Conservation (phyloP, 2,888 invertebrate species). For the Cataglyphis livida region DNA sequence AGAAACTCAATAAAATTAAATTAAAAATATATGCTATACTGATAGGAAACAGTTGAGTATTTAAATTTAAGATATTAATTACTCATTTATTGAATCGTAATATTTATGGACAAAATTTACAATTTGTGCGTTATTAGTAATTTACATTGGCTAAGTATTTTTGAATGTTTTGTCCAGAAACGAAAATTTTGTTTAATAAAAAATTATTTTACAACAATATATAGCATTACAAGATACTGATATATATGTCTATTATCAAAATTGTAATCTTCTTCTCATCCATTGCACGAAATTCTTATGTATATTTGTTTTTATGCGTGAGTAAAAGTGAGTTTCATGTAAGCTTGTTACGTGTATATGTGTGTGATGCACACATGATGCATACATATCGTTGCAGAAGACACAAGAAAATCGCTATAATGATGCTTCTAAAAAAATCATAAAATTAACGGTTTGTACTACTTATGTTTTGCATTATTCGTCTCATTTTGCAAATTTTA, state of each 20-base stretch:
- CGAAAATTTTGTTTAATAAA: not conserved
- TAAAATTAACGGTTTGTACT: not conserved
- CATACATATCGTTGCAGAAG: not conserved
- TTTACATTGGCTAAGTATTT: not conserved
- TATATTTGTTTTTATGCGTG: constrained; percentile 55
- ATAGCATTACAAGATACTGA: not conserved
- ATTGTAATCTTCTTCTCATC: constrained; percentile 18
- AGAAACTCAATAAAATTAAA: not conserved
- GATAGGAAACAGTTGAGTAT: not conserved
- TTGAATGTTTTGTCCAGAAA: not conserved
- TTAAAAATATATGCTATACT: not conserved
- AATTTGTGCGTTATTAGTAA: not conserved
- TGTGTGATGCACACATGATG: constrained; percentile 8
- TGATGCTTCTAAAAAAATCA: not conserved
- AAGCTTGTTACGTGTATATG: constrained; percentile 47
- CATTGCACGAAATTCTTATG: constrained; percentile 51
- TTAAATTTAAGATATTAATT: not conserved
- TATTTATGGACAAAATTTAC: not conserved
- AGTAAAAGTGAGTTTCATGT: constrained; percentile 70
- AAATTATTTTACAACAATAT: not conserved
- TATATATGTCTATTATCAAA: not conserved
- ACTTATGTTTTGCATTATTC: not conserved
- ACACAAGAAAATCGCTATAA: not conserved
- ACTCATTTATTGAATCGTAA: not conserved
- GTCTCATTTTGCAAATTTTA: not conserved